A percentile compares a stretch with the other conserved stretches of the same genome.
Evolutionary conservation across 2,888 invertebrate species (phyloP).

Genomic region (Lamellibrachia satsuma): DNA sequence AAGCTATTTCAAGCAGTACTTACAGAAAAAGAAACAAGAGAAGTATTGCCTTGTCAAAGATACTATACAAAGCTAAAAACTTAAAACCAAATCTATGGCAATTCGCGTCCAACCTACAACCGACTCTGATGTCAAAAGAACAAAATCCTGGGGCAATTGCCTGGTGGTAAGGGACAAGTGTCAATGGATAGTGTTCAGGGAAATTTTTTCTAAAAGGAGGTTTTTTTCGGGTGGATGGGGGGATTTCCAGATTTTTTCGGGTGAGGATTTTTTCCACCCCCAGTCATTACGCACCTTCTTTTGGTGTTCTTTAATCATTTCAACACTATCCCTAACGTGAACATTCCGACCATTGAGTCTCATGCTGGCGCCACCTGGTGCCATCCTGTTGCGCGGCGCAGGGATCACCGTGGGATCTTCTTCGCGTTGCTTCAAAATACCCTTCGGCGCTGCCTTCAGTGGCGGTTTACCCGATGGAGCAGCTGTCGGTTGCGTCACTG

Average conservation of each 20-base stretch:
- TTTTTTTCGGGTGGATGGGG: neutral
- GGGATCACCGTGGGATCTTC: neutral
- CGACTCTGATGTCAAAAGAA: neutral
- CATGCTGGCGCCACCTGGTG: neutral
- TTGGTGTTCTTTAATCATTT: slow-evolving; percentile 20
- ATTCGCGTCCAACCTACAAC: neutral
- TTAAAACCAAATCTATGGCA: neutral
- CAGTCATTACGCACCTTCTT: slow-evolving; percentile 20
- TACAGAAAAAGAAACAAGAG: neutral
- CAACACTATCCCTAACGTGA: slow-evolving; percentile 21
- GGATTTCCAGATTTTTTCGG: neutral
- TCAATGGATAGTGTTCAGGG: too few relatives aligned
- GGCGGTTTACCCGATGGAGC: neutral
- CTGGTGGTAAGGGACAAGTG: neutral
- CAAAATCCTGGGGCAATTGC: neutral
- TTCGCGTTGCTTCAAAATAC: slow-evolving; percentile 30
- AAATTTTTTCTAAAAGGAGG: too few relatives aligned
- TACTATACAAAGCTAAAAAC: neutral
- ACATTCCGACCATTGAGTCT: neutral
- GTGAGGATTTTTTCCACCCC: neutral
- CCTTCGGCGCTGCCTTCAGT: slow-evolving; percentile 25
- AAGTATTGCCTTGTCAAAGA: neutral
- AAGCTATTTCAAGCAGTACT: neutral
- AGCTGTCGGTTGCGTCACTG: neutral
- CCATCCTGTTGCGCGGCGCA: neutral